Percentiles rank a stretch among this genome's conserved stretches.
Evolutionary conservation across 2,113 vertebrate genomes (phyloP).

Genomic region (Megaceryle maxima): DNA sequence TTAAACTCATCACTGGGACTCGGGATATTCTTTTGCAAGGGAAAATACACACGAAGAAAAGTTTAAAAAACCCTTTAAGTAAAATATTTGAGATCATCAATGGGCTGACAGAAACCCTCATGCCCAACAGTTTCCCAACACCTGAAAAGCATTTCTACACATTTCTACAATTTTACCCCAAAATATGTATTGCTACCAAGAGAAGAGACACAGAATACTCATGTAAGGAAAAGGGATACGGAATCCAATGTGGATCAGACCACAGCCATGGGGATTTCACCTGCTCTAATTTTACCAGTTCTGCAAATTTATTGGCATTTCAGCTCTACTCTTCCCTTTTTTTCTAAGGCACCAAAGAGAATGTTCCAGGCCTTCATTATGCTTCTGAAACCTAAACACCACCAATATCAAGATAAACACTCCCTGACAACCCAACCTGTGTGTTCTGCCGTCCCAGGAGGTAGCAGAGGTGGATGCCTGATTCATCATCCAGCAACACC

Average conservation of each 20-base stretch:
- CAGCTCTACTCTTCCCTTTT: background rate
- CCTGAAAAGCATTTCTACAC: background rate
- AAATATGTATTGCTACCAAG: background rate
- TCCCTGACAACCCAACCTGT: background rate
- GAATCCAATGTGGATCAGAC: background rate
- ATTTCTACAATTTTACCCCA: background rate
- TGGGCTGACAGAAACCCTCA: background rate
- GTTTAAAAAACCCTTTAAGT: background rate
- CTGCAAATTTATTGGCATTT: background rate
- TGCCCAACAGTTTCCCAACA: background rate
- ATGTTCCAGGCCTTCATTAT: background rate
- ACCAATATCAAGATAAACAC: background rate
- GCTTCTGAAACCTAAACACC: background rate
- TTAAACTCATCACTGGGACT: background rate
- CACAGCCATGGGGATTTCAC: background rate
- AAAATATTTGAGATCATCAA: background rate
- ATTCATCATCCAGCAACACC: background rate
- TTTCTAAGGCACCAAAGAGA: background rate
- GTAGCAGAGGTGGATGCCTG: fast-evolving
- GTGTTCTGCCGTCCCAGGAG: background rate
- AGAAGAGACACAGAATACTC: background rate
- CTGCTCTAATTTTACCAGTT: background rate
- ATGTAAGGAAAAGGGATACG: background rate
- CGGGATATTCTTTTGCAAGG: background rate
- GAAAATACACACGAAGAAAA: background rate